These are phyloP conservation scores for Osmoderma eremita DNA, from an alignment of 2,888 invertebrate species.

Conservation along the genomic window DNA sequence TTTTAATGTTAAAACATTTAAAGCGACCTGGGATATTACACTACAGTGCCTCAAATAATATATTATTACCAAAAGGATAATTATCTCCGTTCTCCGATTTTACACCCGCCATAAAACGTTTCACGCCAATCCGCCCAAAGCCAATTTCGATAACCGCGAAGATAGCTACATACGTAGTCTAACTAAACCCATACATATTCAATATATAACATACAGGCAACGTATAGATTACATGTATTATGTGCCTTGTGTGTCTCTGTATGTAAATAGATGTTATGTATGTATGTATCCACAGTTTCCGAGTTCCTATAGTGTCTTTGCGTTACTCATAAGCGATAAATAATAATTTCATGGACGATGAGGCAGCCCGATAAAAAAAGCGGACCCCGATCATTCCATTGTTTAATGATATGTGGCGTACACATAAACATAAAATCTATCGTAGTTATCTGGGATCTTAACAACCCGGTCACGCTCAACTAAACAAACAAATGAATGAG, in stretches of 20 bases:
- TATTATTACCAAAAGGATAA: slow-evolving; percentile 1
- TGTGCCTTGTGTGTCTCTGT: too few relatives aligned
- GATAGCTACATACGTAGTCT: too few relatives aligned
- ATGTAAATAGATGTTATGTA: not conserved
- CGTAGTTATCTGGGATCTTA: slow-evolving; percentile 34
- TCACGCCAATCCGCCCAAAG: not conserved
- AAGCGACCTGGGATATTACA: too few relatives aligned
- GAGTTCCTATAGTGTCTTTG: slow-evolving; percentile 20
- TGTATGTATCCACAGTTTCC: not conserved
- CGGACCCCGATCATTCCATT: slow-evolving; percentile 33
- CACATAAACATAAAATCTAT: slow-evolving; percentile 36
- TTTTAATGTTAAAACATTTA: too few relatives aligned
- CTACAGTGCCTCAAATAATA: not conserved
- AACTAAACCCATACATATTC: too few relatives aligned
- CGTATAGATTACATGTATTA: too few relatives aligned
- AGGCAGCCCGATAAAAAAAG: slow-evolving; percentile 15
- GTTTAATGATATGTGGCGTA: slow-evolving; percentile 36
- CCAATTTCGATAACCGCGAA: too few relatives aligned
- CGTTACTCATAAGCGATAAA: slow-evolving; percentile 23
- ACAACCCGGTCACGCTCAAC: slow-evolving; percentile 33
- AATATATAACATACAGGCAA: too few relatives aligned
- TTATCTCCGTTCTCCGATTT: slow-evolving; percentile 3
- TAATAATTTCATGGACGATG: slow-evolving; percentile 36
- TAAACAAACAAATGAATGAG: slow-evolving; percentile 39
- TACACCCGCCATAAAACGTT: slow-evolving; percentile 1